phyloP scores from a whole-genome alignment of 2,797 vertebrate species.

The Tangara arthus region DNA sequence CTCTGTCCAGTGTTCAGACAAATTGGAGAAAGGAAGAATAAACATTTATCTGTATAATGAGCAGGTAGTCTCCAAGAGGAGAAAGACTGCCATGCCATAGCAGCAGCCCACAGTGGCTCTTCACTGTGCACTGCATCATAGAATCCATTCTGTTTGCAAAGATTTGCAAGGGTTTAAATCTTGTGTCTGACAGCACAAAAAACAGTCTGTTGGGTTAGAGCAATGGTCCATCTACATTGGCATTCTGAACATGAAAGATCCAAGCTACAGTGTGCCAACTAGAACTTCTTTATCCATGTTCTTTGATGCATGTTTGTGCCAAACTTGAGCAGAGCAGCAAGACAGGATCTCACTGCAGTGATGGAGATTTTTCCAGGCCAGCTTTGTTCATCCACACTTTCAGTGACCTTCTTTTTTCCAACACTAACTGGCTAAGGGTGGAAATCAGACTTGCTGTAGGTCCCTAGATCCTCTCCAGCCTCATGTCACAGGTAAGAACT shows the following conservation, averaged over 20 bases:
- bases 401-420: not conserved
- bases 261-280: not conserved
- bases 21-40: not conserved
- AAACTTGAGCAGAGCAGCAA: not conserved
- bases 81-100: not conserved
- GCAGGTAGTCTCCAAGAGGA: not conserved
- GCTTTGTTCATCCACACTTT: not conserved
- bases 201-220: not conserved
- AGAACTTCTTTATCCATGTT: not conserved
- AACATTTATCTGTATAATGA: not conserved
- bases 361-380: not conserved
- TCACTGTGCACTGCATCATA: not conserved
- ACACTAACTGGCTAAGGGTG: not conserved
- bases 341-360: not conserved
- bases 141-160: not conserved
- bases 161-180: not conserved
- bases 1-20: not conserved
- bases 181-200: not conserved
- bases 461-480: not conserved
- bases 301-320: not conserved
- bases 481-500: not conserved
- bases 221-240: not conserved
- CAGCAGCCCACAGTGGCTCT: not conserved
- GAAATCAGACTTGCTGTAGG: not conserved
- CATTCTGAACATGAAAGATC: not conserved